These are phyloP conservation scores for Hydrolagus affinis DNA, from an alignment of 2,113 vertebrate genomes.

Conservation along the genomic window DNA sequence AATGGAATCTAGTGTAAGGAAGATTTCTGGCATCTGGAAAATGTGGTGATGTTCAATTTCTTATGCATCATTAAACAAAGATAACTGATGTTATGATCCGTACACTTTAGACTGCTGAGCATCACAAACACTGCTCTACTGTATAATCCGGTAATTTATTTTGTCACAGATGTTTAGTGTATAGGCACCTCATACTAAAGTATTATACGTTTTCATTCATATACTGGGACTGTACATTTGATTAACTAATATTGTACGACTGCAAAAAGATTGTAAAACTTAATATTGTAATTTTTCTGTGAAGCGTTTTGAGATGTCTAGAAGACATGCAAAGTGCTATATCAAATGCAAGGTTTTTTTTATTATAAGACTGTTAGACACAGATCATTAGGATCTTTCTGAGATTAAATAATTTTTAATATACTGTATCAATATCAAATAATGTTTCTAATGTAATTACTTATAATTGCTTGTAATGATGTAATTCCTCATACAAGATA, in stretches of 20 bases:
- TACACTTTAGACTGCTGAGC: not conserved
- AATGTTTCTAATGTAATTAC: too few species aligned
- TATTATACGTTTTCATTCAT: conserved; percentile 4
- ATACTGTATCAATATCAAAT: too few species aligned
- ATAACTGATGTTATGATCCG: conserved; percentile 26
- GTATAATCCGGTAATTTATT: conserved; percentile 10
- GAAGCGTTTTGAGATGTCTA: too few species aligned
- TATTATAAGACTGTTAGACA: too few species aligned
- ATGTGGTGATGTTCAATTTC: not conserved
- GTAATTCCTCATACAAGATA: too few species aligned
- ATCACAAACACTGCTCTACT: conserved; percentile 17
- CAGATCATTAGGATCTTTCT: too few species aligned
- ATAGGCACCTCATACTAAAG: not conserved
- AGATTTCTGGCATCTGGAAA: conserved; percentile 32
- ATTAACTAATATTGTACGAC: not conserved
- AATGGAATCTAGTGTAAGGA: conserved; percentile 19
- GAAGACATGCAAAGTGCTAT: too few species aligned
- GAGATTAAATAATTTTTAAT: too few species aligned
- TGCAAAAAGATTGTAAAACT: too few species aligned
- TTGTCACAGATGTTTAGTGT: not conserved
- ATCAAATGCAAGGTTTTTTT: too few species aligned
- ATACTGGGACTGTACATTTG: not conserved
- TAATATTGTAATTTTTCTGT: too few species aligned
- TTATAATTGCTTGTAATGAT: too few species aligned
- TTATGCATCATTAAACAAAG: conserved; percentile 21